Base-by-base conservation (phyloP, 2,888 invertebrate species). In the Diploptera punctata region DNA sequence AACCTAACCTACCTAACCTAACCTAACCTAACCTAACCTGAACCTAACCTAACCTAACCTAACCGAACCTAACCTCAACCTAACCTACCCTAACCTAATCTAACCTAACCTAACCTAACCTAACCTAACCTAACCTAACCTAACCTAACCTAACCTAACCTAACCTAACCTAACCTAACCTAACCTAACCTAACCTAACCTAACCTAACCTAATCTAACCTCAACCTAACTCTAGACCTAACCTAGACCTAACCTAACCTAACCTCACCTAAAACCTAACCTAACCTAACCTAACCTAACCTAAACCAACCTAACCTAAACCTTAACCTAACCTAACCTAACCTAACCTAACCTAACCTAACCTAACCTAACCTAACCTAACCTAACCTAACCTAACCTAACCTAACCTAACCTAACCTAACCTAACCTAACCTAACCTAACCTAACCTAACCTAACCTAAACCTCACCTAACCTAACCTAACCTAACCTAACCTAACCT, bases 231-330 rank as follows among this genome's bases (percentile, higher is more conserved):
- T n/a, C n/a, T n/a, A n/a, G n/a, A n/a, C n/a, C n/a, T n/a, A n/a
- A n/a, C 67, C 71, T 67, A 31, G 54, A 74, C 70, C 75, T 65
- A 73, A 75, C 73, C 72, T 72, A 72, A 72, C 75, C 73, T 68
- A 68, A 76, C 74, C 75, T 69, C 72, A 75, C 75, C 74, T 49
- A 68, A 61, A 75, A 73, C 76, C 73, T 71, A 75, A 73, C 74
- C 73, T 73, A 73, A 75, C 71, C 75, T 69, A 73, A 75, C 75
- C 76, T 75, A 76, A 76, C 76, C 76, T 75, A 75, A 76, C 75
- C 76, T 75, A 78, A 78, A 61, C 65, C 74, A 73, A 74, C 72
- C 74, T 72, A 78, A 79, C 79, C 79, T 79, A 77, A 79, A 78
- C 70, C 65, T n/a, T 76, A 75, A 76, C 75, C 70, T 65, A 62